phyloP scores from a whole-genome alignment of 2,113 vertebrate species.

The Chitala chitala region DNA sequence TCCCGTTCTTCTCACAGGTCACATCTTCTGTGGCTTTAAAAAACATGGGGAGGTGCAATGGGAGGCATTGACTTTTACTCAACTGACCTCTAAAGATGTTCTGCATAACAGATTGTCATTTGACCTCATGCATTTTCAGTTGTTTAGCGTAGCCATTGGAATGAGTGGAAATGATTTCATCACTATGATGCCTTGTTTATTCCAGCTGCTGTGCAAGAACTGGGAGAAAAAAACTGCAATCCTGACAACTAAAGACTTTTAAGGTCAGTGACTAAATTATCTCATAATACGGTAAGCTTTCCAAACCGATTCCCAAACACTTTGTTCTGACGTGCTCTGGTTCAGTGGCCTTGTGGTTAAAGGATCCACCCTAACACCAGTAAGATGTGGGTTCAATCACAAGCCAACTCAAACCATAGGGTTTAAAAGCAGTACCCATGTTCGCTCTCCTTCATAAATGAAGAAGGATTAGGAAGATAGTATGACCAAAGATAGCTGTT shows the following conservation, averaged over 20 bases:
- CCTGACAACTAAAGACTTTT: not conserved
- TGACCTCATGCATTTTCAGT: not conserved
- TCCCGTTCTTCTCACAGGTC: not conserved
- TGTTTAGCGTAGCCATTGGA: not conserved
- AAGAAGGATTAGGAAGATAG: not conserved
- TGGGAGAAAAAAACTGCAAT: not conserved
- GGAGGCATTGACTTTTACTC: too few species aligned
- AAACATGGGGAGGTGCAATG: not conserved
- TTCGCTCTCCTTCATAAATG: not conserved
- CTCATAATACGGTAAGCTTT: slow-evolving; percentile 9
- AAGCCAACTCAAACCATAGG: slow-evolving; percentile 13
- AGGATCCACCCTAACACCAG: slow-evolving; percentile 18
- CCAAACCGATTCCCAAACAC: slow-evolving; percentile 6
- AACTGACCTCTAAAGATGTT: not conserved
- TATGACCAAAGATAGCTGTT: not conserved
- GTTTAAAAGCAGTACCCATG: slow-evolving; percentile 14
- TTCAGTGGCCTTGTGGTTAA: slow-evolving; percentile 19
- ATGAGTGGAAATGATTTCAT: not conserved
- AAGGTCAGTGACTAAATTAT: slow-evolving; percentile 2
- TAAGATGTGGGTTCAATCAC: slow-evolving; percentile 9
- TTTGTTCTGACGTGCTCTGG: slow-evolving; percentile 9
- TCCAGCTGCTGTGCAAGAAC: not conserved
- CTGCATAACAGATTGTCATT: not conserved
- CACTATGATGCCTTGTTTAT: not conserved
- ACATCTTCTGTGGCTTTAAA: not conserved